Base-by-base conservation (phyloP, 1,140 invertebrate species). In the Eurytemora carolleeae region DNA sequence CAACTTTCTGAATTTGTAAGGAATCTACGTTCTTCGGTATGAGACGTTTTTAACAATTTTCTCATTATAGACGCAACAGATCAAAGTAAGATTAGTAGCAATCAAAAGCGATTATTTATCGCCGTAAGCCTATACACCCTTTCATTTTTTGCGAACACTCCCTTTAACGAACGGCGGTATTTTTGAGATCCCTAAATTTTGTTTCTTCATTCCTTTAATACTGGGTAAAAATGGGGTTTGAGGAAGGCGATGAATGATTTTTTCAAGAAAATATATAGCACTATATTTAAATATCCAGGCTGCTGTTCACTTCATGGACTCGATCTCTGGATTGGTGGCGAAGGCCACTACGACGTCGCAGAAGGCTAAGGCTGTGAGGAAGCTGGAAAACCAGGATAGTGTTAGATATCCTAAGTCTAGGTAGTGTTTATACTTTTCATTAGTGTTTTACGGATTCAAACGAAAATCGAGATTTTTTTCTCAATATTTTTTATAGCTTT, bases 251-350 rank as follows among this genome's bases (percentile, higher is more conserved):
- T 12, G 31, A 44, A 44, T 44, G n/a, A 7, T 12, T 44, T 44
- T 44, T 12, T n/a, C 7, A 44, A n/a, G 7, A n/a, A 44, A 44
- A n/a, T 44, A n/a, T 44, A n/a, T 44, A 44, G 7, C 7, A 44
- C 7, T 12, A 44, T 7, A 44, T 44, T 44, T 44, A n/a, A n/a
- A 44, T 44, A n/a, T 44, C n/a, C n/a, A 44, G 67, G 93, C 94
- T 25, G 93, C 92, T 25, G 77, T 97, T 18, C 82, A 90, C 68
- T 98, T 96, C 74, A 80, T 88, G 17, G 87, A 92, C 68, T 95
- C 92, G 0, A 76, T 98, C 3, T 81, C 86, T 55, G 83, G 82
- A 26, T 75, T 93, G 1, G 84, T 95, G 17, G 81, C 87, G 67
- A 82, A 84, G 70, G 85, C 89, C 44, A 87, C 86, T 15, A 74